phyloP scores from a whole-genome alignment of 2,888 invertebrate genomes.

The Allolobophora icterica region DNA sequence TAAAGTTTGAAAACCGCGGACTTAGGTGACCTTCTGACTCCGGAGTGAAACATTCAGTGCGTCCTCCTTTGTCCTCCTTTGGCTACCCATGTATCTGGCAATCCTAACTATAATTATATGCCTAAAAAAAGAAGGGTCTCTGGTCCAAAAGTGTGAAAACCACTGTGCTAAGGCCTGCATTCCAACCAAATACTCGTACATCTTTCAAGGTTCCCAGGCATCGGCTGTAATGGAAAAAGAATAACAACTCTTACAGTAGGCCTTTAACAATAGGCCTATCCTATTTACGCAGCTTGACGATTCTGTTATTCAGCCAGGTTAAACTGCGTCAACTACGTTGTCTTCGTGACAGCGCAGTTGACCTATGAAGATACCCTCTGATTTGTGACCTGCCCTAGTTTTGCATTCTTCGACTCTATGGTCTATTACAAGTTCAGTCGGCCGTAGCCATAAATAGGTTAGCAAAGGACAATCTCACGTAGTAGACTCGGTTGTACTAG shows the following conservation, averaged over 20 bases:
- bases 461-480: background rate
- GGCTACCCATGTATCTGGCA: no score
- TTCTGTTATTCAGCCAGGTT: background rate
- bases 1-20: no score
- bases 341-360: background rate
- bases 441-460: background rate
- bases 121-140: no score
- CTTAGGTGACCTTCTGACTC: no score
- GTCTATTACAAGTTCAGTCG: background rate
- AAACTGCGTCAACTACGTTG: background rate
- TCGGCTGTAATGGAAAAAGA: background rate
- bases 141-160: no score
- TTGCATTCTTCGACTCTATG: background rate
- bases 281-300: background rate
- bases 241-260: background rate
- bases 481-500: background rate
- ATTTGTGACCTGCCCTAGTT: background rate
- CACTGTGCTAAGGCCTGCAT: no score
- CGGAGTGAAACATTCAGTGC: no score
- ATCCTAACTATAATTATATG: no score
- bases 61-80: no score
- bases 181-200: no score
- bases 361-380: background rate
- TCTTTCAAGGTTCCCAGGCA: background rate
- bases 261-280: background rate